These are phyloP conservation scores for Beaufortia kweichowensis DNA, from an alignment of 2,113 vertebrate species.

Conservation along the genomic window DNA sequence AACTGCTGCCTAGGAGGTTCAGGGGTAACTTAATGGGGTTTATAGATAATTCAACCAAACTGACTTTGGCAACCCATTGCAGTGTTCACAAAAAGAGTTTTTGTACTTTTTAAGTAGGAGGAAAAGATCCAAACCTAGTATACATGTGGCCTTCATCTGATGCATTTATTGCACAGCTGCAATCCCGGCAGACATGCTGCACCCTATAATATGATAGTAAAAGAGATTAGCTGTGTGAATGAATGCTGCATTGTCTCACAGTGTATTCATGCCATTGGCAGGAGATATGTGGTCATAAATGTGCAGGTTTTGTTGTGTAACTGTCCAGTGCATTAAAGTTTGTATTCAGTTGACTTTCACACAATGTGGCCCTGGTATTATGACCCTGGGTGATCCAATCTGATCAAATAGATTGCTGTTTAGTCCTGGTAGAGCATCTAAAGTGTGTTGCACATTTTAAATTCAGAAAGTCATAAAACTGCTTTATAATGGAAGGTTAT, in stretches of 20 bases:
- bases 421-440: too few relatives aligned
- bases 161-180: background rate
- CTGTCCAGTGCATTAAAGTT: too few relatives aligned
- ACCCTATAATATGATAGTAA: background rate
- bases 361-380: background rate
- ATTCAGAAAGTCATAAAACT: too few relatives aligned
- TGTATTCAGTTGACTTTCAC: background rate
- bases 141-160: conserved; percentile 71
- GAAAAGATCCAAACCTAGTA: conserved; percentile 18
- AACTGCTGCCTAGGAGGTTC: background rate
- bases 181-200: background rate
- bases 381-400: too few relatives aligned
- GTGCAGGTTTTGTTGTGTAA: background rate
- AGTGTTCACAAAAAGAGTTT: conserved; percentile 48
- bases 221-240: background rate
- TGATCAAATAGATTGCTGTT: too few relatives aligned
- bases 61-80: conserved; percentile 16
- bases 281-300: too few relatives aligned
- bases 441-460: too few relatives aligned
- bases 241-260: background rate
- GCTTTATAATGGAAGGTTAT: too few relatives aligned
- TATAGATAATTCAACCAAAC: conserved; percentile 28
- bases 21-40: conserved; percentile 33
- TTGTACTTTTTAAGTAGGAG: conserved; percentile 38
- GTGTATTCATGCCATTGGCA: too few relatives aligned